Base-by-base conservation (phyloP, 1,140 invertebrate genomes). In the Magallana angulata region DNA sequence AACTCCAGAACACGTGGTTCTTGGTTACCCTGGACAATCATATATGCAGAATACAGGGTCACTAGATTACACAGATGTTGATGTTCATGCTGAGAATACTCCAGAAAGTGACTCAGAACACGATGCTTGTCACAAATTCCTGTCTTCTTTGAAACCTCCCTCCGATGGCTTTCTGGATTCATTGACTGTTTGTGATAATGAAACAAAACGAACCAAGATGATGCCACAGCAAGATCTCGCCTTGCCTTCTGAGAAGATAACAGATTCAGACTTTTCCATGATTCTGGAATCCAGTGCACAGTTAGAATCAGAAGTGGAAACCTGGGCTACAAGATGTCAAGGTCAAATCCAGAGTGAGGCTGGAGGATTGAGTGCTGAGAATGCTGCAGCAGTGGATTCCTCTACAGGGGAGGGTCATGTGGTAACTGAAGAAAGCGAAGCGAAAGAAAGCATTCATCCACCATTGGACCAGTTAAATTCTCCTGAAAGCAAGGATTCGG, bases 71-170 rank as follows among this genome's bases (percentile, higher is more conserved):
- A 30, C 68, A 76, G 68, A 76, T 36, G 68, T 76, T 30, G 18
- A 76, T 36, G 24, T 76, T 11, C 68, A 76, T 30, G 14, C 9
- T 0, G 68, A 30, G 24, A 30, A 76, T 76, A 30, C 68, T 76
- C 24, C 68, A 76, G 68, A 76, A 76, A 76, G 68, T 9, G 68
- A 76, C 24, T 76, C 68, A 30, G 68, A 76, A 76, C 68, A 76
- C 36, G 68, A 76, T 30, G 68, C 68, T 48, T 76, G 68, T 76
- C 68, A 76, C 68, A 76, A 76, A 76, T 76, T 76, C 30, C 36
- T 76, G 36, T 76, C 68, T 30, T 30, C 68, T 30, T 76, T 76
- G 36, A 76, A 76, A 76, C 68, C 18, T 12, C 24, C 64, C 18
- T 24, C 24, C 8, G 68, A 76, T 36, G 68, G 68, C 68, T 76